Evolutionary conservation across 2,113 vertebrate genomes (phyloP).

Genomic region (Campylorhamphus procurvoides): DNA sequence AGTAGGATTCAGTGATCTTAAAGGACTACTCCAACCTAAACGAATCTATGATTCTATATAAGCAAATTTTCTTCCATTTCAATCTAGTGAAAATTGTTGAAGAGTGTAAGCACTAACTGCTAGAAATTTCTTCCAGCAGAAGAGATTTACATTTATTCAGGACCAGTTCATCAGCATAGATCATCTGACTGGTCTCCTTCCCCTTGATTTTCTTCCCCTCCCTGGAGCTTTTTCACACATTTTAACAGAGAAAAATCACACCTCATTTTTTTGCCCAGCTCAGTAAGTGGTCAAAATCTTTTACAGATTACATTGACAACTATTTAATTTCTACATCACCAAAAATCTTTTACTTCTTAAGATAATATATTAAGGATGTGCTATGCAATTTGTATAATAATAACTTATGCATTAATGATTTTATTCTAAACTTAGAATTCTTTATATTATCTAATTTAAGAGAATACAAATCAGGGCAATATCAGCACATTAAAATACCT

Average conservation of each 20-base stretch:
- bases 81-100: background rate
- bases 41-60: background rate
- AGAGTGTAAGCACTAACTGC: background rate
- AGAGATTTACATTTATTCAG: background rate
- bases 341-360: background rate
- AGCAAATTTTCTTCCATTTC: background rate
- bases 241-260: background rate
- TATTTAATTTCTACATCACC: background rate
- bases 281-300: background rate
- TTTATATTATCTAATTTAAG: background rate
- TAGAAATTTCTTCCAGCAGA: background rate
- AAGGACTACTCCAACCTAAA: background rate
- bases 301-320: background rate
- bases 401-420: background rate
- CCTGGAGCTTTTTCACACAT: background rate
- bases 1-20: background rate
- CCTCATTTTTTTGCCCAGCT: background rate
- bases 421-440: background rate
- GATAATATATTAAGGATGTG: background rate
- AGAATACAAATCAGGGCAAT: background rate
- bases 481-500: background rate
- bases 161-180: background rate
- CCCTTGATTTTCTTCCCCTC: background rate
- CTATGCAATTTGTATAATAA: background rate
- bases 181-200: background rate